A percentile compares a stretch with the other conserved stretches of the same genome.
These are phyloP conservation scores for Amblyjoppa fuscipennis DNA, from an alignment of 2,888 invertebrate genomes.

Conservation along the genomic window DNA sequence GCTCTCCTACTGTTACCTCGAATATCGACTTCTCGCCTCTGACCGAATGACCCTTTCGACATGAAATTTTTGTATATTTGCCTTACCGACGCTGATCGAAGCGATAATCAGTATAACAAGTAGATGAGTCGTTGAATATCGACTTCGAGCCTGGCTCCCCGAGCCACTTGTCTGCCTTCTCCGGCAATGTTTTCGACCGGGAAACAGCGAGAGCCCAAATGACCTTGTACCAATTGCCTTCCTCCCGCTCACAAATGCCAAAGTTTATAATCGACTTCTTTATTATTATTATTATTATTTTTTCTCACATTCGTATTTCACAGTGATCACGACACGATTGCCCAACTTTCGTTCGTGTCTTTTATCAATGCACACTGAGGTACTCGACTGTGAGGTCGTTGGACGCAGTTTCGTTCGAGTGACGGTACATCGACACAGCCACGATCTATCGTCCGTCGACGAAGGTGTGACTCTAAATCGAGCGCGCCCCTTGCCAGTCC, in stretches of 20 bases:
- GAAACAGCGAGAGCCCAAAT: background rate
- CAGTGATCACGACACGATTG: background rate
- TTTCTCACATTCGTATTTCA: background rate
- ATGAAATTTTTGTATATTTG: background rate
- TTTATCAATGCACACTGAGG: background rate
- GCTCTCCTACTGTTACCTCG: background rate
- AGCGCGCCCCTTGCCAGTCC: slow-evolving; percentile 2
- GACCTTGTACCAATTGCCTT: slow-evolving; percentile 8
- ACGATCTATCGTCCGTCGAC: slow-evolving; percentile 27
- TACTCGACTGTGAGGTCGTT: slow-evolving; percentile 12
- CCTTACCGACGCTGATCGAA: background rate
- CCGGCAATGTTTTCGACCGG: background rate
- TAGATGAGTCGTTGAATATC: background rate
- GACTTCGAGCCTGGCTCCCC: background rate
- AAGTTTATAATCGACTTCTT: background rate
- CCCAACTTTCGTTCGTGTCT: background rate
- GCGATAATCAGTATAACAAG: background rate
- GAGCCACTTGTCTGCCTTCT: background rate
- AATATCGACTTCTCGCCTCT: background rate
- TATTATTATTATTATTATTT: too few species aligned
- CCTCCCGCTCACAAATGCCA: background rate
- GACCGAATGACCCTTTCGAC: background rate
- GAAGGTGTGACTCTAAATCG: slow-evolving; percentile 29
- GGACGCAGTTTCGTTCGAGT: background rate
- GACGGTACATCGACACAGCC: background rate